phyloP scores from a whole-genome alignment of 2,113 vertebrate species.

The Pao palembangensis region DNA sequence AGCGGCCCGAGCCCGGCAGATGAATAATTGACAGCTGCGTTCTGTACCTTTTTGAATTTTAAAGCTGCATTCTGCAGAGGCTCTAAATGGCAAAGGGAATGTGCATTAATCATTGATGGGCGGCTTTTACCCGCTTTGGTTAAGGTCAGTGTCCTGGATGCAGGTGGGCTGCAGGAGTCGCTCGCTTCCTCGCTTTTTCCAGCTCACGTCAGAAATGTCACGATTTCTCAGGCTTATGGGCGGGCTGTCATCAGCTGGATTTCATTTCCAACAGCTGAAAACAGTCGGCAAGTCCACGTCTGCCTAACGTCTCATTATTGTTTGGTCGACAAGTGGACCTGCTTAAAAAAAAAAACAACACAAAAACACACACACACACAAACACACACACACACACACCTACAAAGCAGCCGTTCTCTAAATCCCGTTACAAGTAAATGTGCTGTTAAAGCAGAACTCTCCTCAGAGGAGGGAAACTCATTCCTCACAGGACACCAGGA shows the following conservation, averaged over 20 bases:
- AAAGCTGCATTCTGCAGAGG: slow-evolving; percentile 71
- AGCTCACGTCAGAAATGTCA: too few relatives aligned
- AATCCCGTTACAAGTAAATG: slow-evolving; percentile 4
- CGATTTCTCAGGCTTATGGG: neutral
- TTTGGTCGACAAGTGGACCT: slow-evolving; percentile 1
- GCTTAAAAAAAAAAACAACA: slow-evolving; percentile 3
- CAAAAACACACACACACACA: too few relatives aligned
- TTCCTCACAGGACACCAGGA: neutral
- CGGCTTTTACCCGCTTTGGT: slow-evolving; percentile 72
- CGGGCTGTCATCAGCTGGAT: slow-evolving; percentile 10
- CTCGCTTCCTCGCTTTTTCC: neutral
- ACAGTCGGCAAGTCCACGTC: neutral
- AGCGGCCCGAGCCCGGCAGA: slow-evolving; percentile 30
- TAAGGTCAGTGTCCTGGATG: slow-evolving; percentile 69
- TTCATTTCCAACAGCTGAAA: slow-evolving; percentile 18
- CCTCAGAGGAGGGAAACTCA: neutral
- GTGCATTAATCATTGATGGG: slow-evolving; percentile 75
- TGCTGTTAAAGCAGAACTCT: neutral
- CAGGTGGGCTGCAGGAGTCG: slow-evolving; percentile 22
- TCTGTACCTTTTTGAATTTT: slow-evolving; percentile 78
- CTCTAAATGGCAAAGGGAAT: slow-evolving; percentile 71
- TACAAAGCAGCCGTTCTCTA: neutral
- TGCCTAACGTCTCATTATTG: neutral
- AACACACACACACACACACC: neutral
- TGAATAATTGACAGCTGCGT: slow-evolving; percentile 75